These are phyloP conservation scores for Narcine bancroftii DNA, from an alignment of 2,113 vertebrate genomes.

Conservation along the genomic window DNA sequence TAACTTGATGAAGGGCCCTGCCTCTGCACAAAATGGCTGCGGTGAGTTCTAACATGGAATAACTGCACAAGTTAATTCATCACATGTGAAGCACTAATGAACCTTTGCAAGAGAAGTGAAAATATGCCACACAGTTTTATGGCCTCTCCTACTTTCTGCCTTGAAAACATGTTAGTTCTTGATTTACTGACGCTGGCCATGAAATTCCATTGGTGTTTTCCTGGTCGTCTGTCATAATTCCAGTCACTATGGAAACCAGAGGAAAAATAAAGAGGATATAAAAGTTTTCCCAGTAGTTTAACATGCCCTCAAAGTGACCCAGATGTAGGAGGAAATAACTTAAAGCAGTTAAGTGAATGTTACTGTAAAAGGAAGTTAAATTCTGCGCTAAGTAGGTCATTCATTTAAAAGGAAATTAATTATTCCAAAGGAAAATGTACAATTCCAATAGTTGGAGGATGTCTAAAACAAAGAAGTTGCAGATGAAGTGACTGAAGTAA, in stretches of 20 bases:
- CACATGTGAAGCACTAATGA: neutral
- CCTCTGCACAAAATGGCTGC: neutral
- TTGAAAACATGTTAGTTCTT: neutral
- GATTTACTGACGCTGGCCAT: neutral
- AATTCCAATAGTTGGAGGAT: no score
- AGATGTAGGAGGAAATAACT: neutral
- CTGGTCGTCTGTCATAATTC: neutral
- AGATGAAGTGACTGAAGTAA: no score
- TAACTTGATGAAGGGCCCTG: neutral
- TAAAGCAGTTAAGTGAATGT: neutral
- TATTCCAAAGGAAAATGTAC: neutral
- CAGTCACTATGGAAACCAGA: neutral
- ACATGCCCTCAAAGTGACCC: neutral
- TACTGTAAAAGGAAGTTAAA: slow-evolving; percentile 10
- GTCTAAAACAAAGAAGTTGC: no score
- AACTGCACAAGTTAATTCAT: neutral
- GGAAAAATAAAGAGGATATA: neutral
- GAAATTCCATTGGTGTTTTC: neutral
- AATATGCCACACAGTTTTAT: neutral
- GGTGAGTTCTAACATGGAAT: neutral
- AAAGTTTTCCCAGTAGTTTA: neutral
- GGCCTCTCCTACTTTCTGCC: neutral
- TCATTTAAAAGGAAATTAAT: neutral
- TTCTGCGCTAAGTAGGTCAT: neutral
- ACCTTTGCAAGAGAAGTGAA: no score